Evolutionary conservation across 2,113 vertebrate species (phyloP).

Genomic region (Ursus arctos): DNA sequence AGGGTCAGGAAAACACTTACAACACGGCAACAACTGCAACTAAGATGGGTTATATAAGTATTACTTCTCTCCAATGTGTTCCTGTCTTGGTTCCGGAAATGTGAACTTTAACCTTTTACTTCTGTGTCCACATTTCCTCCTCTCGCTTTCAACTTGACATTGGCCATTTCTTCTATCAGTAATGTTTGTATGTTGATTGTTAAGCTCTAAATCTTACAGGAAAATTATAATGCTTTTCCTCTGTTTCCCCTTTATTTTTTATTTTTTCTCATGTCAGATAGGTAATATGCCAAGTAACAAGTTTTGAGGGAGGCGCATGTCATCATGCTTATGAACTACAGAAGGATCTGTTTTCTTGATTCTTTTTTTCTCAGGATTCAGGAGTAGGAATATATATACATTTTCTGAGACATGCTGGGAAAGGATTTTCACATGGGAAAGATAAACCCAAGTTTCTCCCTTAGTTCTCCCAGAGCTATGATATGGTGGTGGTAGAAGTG

Average conservation of each 20-base stretch:
- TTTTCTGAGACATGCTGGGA: not conserved
- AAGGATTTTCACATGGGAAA: not conserved
- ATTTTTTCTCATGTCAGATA: not conserved
- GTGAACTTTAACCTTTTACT: not conserved
- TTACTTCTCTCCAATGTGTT: not conserved
- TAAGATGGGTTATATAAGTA: not conserved
- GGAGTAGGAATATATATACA: not conserved
- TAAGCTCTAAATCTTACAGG: not conserved
- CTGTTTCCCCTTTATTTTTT: not conserved
- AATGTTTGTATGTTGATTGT: not conserved
- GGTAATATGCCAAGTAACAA: not conserved
- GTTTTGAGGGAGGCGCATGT: not conserved
- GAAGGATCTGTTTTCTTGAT: not conserved
- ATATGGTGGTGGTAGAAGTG: not conserved
- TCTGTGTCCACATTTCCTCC: no score
- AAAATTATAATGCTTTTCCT: not conserved
- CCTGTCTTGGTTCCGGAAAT: not conserved
- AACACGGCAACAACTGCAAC: not conserved
- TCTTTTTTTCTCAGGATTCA: not conserved
- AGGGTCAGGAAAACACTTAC: not conserved
- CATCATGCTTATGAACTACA: not conserved
- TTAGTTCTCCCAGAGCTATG: not conserved
- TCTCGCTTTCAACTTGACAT: not conserved
- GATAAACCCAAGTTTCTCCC: not conserved
- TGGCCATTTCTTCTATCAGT: not conserved